phyloP scores from a whole-genome alignment of 2,888 invertebrate genomes.

The Prenolepis imparis region DNA sequence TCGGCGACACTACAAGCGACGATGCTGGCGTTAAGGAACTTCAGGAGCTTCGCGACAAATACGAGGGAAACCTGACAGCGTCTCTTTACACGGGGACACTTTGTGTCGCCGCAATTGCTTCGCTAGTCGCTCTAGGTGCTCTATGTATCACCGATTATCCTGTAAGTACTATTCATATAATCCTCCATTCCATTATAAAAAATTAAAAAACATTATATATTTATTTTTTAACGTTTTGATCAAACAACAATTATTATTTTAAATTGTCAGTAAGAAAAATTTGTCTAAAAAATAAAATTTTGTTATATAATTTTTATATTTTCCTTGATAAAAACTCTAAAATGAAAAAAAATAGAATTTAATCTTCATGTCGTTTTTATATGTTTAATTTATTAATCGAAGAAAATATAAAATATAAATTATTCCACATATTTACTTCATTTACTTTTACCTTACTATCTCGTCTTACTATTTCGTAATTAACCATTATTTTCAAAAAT shows the following conservation, averaged over 20 bases:
- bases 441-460: neutral
- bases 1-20: slow-evolving; percentile 64
- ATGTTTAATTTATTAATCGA: neutral
- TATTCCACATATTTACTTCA: neutral
- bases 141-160: slow-evolving; percentile 88
- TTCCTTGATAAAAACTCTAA: neutral
- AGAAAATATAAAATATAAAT: neutral
- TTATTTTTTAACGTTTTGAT: neutral
- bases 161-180: slow-evolving; percentile 86
- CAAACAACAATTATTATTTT: neutral
- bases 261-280: neutral
- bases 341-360: neutral
- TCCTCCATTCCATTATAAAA: neutral
- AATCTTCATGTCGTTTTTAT: neutral
- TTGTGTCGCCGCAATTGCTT: slow-evolving; percentile 89
- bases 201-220: neutral
- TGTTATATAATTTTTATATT: neutral
- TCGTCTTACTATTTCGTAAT: neutral
- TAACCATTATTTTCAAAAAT: slow-evolving; percentile 28
- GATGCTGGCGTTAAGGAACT: slow-evolving; percentile 80
- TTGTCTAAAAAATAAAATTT: neutral
- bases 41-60: slow-evolving; percentile 82
- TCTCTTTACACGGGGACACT: slow-evolving; percentile 92
- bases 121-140: slow-evolving; percentile 89
- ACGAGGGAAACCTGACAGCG: slow-evolving; percentile 88